A percentile compares a stretch with the other conserved stretches of the same genome.
Evolutionary conservation across 2,888 invertebrate species (phyloP).

Genomic region (Syrista parreyssii): DNA sequence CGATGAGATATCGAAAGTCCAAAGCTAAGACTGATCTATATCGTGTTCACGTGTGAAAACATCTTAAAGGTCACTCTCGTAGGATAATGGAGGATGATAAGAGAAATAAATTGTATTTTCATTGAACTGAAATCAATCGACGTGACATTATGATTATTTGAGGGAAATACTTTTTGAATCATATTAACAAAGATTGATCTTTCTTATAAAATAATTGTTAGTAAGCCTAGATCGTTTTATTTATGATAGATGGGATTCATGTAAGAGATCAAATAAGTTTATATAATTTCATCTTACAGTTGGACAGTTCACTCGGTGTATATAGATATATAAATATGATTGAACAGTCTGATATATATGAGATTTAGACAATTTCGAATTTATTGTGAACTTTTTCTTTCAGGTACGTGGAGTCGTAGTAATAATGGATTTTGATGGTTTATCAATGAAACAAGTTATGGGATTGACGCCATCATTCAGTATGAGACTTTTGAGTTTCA

Average conservation of each 20-base stretch:
- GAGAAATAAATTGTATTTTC: neutral
- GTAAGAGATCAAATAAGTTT: no score
- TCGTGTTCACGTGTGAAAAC: neutral
- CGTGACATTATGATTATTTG: neutral
- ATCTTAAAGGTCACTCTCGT: neutral
- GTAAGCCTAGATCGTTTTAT: neutral
- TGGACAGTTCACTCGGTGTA: no score
- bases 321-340: no score
- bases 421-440: conserved; percentile 84
- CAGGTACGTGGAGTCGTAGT: conserved; percentile 82
- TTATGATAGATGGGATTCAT: neutral
- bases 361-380: neutral
- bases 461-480: conserved; percentile 81
- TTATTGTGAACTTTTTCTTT: conserved; percentile 7
- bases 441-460: conserved; percentile 81
- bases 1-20: neutral
- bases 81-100: neutral
- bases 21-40: neutral
- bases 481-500: conserved; percentile 80
- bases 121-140: neutral
- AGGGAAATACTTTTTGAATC: neutral
- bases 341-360: no score
- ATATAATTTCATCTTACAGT: no score
- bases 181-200: neutral
- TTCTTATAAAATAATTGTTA: neutral